Base-by-base conservation (phyloP, 2,888 invertebrate genomes). In the Caradrina kadenii region DNA sequence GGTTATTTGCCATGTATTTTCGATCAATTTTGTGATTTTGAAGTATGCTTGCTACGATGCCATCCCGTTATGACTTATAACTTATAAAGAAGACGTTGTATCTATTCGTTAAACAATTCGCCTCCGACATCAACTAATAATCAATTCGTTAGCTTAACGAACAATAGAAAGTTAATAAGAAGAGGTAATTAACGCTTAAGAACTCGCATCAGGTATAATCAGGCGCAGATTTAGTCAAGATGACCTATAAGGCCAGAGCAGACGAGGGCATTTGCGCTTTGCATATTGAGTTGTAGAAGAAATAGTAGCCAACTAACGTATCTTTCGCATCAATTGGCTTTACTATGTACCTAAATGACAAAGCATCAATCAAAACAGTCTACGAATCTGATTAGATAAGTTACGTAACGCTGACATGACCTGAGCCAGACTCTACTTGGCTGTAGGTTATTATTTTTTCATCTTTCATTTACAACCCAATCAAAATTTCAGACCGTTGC, bases 111-210 rank as follows among this genome's bases (percentile, higher is more conserved):
- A 26, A 58, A 59, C 52, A 50, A 58, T 49, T 49, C 56, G 31
- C 35, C 49, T 26, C 42, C 6, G 11, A 73, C 60, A 72, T 61
- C 42, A 26, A 22, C 49, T 59, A 22, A 53, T 31, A 45, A 73
- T 49, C 60, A 53, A 50, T 62, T 15, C 58, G 45, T 67, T 39
- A 39, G 31, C 53, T 42, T 22, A 48, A 48, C 39, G 59, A 63
- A 63, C 50, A 62, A 63, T 67, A 17, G 48, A 63, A 60, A 63
- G 63, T 42, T 69, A 97, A 79, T 97, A 39, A 69, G 35, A 97
- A 66, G 52, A 35, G 62, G 63, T 63, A 79, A 71, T 76, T 70
- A 73, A 42, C 21, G 26, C 53, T 58, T 11, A 53, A 58, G 71
- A 62, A 49, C 48, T 22, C 45, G 48, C 48, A 42, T 50, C 31